These are phyloP conservation scores for Lithophane leautieri DNA, from an alignment of 2,888 invertebrate species.

Conservation along the genomic window DNA sequence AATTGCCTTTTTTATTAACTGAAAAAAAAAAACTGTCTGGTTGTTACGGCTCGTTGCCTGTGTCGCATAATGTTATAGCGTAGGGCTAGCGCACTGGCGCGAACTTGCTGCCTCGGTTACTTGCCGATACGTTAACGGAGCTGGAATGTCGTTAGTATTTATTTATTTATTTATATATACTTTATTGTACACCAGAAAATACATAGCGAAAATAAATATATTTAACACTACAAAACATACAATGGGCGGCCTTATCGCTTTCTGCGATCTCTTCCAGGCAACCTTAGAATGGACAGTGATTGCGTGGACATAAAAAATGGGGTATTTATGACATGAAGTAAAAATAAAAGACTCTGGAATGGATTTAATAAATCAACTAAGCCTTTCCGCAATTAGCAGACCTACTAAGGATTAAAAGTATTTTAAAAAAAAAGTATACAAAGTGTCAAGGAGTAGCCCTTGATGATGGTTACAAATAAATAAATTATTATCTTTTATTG, in stretches of 20 bases:
- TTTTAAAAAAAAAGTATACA: not conserved
- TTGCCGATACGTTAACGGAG: not conserved
- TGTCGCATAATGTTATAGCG: slow-evolving; percentile 24
- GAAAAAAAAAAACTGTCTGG: slow-evolving; percentile 18
- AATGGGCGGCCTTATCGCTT: too few species aligned
- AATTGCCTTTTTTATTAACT: slow-evolving; percentile 32
- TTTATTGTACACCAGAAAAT: too few species aligned
- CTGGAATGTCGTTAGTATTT: slow-evolving; percentile 1
- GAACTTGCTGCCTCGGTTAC: slow-evolving; percentile 1
- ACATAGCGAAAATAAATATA: too few species aligned
- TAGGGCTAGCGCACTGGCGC: slow-evolving; percentile 19
- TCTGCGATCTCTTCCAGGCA: too few species aligned
- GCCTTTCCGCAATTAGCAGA: not conserved
- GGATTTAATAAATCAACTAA: slow-evolving; percentile 2
- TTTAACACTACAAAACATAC: too few species aligned
- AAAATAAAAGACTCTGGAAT: not conserved
- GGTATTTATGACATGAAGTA: slow-evolving; percentile 15
- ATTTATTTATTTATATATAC: too few species aligned
- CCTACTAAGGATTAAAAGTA: not conserved
- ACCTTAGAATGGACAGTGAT: too few species aligned
- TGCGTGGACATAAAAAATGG: too few species aligned
- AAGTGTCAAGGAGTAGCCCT: not conserved
- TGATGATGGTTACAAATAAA: not conserved
- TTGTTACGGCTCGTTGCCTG: slow-evolving; percentile 21
- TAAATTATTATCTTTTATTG: not conserved